Evolutionary conservation across 2,113 vertebrate species (phyloP).

Genomic region (Acrocephalus arundinaceus): DNA sequence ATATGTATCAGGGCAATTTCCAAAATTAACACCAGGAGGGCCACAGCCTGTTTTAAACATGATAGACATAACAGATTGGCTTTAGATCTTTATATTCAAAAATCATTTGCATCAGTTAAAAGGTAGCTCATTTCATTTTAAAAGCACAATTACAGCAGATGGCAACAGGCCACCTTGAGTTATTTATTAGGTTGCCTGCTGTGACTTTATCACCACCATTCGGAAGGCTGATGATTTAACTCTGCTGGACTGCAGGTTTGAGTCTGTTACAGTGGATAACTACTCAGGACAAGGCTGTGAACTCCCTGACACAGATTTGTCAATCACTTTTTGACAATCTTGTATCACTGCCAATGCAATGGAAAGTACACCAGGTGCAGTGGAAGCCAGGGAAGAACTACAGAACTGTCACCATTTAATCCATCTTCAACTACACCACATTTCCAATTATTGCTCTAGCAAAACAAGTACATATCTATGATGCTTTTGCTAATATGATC

Average conservation of each 20-base stretch:
- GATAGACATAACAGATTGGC: not conserved
- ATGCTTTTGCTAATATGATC: not conserved
- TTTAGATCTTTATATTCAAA: not conserved
- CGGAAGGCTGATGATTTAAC: not conserved
- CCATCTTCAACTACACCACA: not conserved
- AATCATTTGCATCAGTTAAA: not conserved
- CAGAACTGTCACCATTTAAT: not conserved
- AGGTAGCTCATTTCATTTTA: not conserved
- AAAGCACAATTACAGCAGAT: not conserved
- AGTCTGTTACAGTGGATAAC: not conserved
- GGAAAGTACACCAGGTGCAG: not conserved
- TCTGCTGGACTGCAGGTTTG: not conserved
- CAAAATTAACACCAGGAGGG: constrained; percentile 17
- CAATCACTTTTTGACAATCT: not conserved
- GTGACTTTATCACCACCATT: not conserved
- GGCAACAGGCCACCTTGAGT: not conserved
- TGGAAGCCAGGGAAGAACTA: not conserved
- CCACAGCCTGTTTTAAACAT: not conserved
- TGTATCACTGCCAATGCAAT: not conserved
- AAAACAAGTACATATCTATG: not conserved
- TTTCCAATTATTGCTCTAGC: constrained; percentile 16
- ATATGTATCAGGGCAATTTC: not conserved
- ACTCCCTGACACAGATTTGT: not conserved
- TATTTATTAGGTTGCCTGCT: constrained; percentile 19
- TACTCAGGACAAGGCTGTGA: constrained; percentile 16